Evolutionary conservation across 1,140 invertebrate species (phyloP), one percentile per base, ranked within the genome.

Genomic region (Dinoponera quadriceps): DNA sequence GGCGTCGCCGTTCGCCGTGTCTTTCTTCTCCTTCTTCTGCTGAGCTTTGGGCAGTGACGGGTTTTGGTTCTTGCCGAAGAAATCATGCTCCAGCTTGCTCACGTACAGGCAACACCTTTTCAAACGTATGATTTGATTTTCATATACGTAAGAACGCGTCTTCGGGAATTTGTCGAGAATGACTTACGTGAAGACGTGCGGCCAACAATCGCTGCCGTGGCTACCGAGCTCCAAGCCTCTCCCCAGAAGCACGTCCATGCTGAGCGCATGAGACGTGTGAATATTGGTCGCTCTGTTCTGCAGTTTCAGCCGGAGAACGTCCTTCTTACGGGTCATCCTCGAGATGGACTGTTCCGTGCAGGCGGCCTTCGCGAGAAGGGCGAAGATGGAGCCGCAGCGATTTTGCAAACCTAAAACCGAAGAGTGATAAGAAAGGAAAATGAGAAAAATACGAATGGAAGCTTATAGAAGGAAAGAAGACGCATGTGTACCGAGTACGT

Each of bases 181-280:
- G 3, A 83, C 89, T 91, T 96, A 98, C 92, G 97, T 96, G 91
- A 99, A 98, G 77, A 99, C 97, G 92, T 98, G 98, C 49, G 97
- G 96, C 98, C 98, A 99, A 90, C 98, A 99, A 82, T 98, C 97
- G 54, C 97, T 96, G 33, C 98, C 97, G 90, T 98, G 98, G 82
- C 97, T 98, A 4, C 97, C 98, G 44, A 99, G 95, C 92, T 99
- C 98, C 44, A 99, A 94, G 29, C 98, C 98, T 87, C 96, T 96
- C 90, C 95, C 95, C 18, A 96, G 95, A 59, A 98, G 95, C 25
- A 99, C 97, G 93, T 99, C 98, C 94, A 99, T 96, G 78, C 98
- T 98, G 55, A 98, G 94, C 1, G 97, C 97, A 91, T 99, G 98
- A 1, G 98, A 97, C 3, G 97, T 97, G 16, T 97, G 94, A 75